Percentiles rank a stretch among this genome's conserved stretches.
phyloP scores from a whole-genome alignment of 2,113 vertebrate genomes.

The Charadrius vociferus region DNA sequence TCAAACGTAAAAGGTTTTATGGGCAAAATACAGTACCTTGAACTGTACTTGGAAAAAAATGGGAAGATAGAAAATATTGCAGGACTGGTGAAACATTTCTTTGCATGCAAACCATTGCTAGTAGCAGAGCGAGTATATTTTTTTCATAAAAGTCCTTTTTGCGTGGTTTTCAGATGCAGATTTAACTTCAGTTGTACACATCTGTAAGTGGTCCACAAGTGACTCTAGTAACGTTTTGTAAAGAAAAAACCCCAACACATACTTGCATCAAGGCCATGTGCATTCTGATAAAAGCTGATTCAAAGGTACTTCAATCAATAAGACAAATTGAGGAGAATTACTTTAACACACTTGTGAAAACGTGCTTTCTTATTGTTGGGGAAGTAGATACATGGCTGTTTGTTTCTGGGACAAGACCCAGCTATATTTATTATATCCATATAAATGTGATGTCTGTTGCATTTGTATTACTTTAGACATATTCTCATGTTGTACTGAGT shows the following conservation, averaged over 20 bases:
- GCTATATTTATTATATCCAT: not conserved
- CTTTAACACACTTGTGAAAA: not conserved
- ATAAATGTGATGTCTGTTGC: not conserved
- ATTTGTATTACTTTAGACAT: not conserved
- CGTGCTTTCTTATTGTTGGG: not conserved
- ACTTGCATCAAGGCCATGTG: not conserved
- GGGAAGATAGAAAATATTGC: not conserved
- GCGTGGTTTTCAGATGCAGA: not conserved
- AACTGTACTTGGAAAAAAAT: not conserved
- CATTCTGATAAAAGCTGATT: not conserved
- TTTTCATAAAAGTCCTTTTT: not conserved
- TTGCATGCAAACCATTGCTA: not conserved
- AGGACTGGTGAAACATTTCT: not conserved
- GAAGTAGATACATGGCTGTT: not conserved
- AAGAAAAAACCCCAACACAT: rapidly evolving
- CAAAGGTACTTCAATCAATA: not conserved
- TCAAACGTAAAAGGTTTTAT: not conserved
- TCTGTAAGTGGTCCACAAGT: not conserved
- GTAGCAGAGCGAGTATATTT: not conserved
- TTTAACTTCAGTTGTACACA: not conserved
- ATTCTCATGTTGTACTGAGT: not conserved
- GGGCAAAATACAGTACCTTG: not conserved
- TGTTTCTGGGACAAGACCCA: not conserved
- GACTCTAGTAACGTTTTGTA: not conserved
- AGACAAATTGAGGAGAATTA: not conserved